Conservation (phyloP, 2,888 invertebrate genomes). For the Microctonus aethiopoides region DNA sequence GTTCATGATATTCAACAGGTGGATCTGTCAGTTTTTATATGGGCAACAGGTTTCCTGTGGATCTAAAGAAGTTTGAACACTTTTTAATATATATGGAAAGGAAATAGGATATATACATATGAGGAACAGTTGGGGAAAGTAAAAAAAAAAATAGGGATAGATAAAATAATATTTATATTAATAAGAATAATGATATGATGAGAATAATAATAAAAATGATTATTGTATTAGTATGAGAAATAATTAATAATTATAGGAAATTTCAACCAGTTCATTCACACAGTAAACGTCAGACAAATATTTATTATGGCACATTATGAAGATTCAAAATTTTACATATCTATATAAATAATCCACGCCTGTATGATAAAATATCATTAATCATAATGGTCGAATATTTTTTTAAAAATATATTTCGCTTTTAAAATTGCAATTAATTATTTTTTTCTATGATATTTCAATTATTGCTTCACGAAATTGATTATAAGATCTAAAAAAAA, state of each 20-base stretch:
- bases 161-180: no score
- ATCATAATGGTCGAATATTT: not conserved
- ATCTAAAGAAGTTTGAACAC: not conserved
- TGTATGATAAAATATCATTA: not conserved
- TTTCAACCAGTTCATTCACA: not conserved
- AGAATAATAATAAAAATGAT: no score
- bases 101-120: not conserved
- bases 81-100: not conserved
- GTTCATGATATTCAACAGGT: slow-evolving; percentile 49
- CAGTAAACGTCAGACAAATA: not conserved
- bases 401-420: not conserved
- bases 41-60: not conserved
- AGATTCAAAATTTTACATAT: not conserved
- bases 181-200: no score
- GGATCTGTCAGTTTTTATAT: slow-evolving; percentile 36
- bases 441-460: not conserved
- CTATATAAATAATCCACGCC: not conserved
- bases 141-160: not conserved
- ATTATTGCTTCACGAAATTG: no score
- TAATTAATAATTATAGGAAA: not conserved
- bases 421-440: not conserved
- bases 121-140: not conserved
- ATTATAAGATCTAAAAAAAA: no score
- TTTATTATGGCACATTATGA: no score
- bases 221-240: no score